A percentile compares a stretch with the other conserved stretches of the same genome.
Conservation (phyloP, 2,113 vertebrate genomes). For the Tenrec ecaudatus region DNA sequence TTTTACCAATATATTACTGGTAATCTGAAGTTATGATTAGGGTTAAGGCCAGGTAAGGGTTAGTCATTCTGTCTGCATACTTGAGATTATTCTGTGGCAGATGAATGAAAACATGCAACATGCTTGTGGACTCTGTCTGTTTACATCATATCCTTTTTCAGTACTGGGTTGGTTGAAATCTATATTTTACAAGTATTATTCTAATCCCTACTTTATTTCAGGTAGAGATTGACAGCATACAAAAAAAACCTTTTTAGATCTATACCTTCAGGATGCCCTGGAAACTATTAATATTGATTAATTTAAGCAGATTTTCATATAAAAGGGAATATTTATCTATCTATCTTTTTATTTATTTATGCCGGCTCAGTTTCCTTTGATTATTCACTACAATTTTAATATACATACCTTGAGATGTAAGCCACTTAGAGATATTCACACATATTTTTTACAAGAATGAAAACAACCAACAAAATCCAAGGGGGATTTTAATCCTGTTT, state of each 20-base stretch:
- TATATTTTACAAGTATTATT: conserved; percentile 28
- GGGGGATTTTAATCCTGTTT: not conserved
- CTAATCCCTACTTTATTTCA: not conserved
- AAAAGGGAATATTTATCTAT: not conserved
- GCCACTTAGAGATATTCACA: conserved; percentile 1
- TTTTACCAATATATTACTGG: not conserved
- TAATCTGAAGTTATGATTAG: not conserved
- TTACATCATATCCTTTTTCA: not conserved
- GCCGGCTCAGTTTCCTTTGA: not conserved
- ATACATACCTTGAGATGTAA: not conserved
- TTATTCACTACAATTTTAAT: conserved; percentile 9
- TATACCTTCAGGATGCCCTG: not conserved
- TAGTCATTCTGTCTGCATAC: not conserved
- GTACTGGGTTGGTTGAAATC: conserved; percentile 34
- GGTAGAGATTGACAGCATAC: not conserved
- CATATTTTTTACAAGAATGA: not conserved
- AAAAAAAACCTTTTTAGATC: not conserved
- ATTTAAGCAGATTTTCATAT: not conserved
- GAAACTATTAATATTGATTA: not conserved
- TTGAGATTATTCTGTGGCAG: not conserved
- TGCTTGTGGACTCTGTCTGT: not conserved
- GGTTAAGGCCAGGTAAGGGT: no score
- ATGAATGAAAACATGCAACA: not conserved
- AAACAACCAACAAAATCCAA: not conserved
- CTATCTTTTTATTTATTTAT: conserved; percentile 16